Conservation (phyloP, 2,797 vertebrate species). For the Eulemur rubriventer region DNA sequence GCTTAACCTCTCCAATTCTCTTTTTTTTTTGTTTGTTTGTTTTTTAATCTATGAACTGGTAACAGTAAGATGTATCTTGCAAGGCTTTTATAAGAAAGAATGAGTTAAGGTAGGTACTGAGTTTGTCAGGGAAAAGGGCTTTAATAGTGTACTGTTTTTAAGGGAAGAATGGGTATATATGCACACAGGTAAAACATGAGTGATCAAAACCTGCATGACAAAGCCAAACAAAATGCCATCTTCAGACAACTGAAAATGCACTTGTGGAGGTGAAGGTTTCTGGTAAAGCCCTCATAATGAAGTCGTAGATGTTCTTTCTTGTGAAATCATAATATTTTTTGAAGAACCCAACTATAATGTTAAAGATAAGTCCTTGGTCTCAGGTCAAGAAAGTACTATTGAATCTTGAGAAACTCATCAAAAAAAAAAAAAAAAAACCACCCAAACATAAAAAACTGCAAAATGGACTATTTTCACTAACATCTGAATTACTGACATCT, state of each 20-base stretch:
- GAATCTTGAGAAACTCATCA: background rate
- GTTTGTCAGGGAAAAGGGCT: background rate
- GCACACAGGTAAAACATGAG: background rate
- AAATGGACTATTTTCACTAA: background rate
- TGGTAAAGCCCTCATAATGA: background rate
- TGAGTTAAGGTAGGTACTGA: background rate
- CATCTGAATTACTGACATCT: conserved; percentile 19
- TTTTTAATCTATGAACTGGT: background rate
- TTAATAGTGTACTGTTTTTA: background rate
- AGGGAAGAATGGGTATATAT: background rate
- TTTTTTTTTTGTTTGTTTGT: background rate
- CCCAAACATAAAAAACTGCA: background rate
- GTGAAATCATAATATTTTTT: conserved; percentile 13
- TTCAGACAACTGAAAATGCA: background rate
- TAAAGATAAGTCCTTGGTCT: background rate
- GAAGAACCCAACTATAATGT: background rate
- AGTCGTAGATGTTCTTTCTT: background rate
- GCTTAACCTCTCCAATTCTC: background rate
- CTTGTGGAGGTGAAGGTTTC: background rate
- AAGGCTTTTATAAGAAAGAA: background rate
- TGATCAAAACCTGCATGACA: background rate
- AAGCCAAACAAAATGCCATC: background rate
- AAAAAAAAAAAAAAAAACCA: background rate
- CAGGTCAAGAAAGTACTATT: background rate
- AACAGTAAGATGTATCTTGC: background rate